phyloP scores from a whole-genome alignment of 2,797 vertebrate species.

The Jordanella pulchra region DNA sequence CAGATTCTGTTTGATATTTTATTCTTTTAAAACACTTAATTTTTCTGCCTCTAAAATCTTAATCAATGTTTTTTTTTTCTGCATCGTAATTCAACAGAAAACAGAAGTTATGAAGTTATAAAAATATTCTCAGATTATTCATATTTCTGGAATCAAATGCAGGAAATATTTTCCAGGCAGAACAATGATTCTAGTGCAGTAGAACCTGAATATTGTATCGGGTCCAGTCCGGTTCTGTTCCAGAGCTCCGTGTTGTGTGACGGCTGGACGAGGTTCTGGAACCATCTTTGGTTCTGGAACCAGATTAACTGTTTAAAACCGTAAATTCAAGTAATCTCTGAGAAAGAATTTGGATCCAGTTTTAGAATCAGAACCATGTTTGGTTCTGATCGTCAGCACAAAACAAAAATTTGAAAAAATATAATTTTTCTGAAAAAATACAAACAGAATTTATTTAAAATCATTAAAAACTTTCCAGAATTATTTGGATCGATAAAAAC shows the following conservation, averaged over 20 bases:
- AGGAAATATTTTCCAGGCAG: background rate
- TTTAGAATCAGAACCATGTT: background rate
- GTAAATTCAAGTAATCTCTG: background rate
- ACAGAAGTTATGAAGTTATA: background rate
- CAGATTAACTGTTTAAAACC: background rate
- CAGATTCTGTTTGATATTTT: too few species aligned
- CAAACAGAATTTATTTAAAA: background rate
- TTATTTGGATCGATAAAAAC: background rate
- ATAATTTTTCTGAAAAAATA: too few species aligned
- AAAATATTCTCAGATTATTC: too few species aligned
- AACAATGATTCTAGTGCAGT: background rate
- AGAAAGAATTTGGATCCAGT: background rate
- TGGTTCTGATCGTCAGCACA: background rate
- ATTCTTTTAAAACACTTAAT: background rate
- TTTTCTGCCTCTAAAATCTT: too few species aligned
- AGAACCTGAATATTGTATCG: background rate
- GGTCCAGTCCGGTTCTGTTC: background rate
- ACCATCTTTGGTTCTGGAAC: slow-evolving; percentile 10
- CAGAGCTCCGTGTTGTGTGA: slow-evolving; percentile 8
- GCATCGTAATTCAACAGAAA: background rate
- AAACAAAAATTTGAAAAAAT: background rate
- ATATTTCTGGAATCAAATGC: background rate
- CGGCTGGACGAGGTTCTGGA: background rate
- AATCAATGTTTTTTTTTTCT: too few species aligned
- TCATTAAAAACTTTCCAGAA: background rate